Base-by-base conservation (phyloP, 2,113 vertebrate species). In the Theristicus caerulescens region DNA sequence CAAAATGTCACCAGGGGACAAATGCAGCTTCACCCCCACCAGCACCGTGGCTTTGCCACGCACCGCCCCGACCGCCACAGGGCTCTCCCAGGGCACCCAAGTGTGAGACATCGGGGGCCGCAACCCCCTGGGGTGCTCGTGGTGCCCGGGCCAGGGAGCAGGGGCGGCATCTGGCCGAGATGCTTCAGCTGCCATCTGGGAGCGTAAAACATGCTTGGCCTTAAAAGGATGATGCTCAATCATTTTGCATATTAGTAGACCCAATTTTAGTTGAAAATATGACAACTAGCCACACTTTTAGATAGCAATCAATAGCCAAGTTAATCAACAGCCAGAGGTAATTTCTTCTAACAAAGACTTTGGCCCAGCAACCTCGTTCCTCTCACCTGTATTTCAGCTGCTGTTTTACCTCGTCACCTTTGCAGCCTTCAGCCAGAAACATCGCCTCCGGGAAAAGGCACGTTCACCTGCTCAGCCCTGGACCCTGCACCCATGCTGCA, bases 51-150 rank as follows among this genome's bases (percentile, higher is more conserved):
- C 81, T 57, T 8, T 15, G 52, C 52, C 47, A 2, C 6, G 0
- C 4, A 71, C 16, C 16, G 1, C 14, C n/a, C 65, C 18, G 38
- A 17, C 3, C 3, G 6, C 55, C 20, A n/a, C 64, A 7, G 55
- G 49, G 55, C 47, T 27, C 44, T 5, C 27, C 55, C 7, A 0
- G 38, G 40, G 38, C 61, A 8, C 3, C 73, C 54, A n/a, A 0
- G 9, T 0, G 42, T 2, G 54, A 2, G 29, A 12, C 55, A 5
- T 0, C 0, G 0, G 2, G 17, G 42, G 25, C 58, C 82, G 71
- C 11, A 8, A 26, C 32, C 36, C 42, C 16, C 21, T 1, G 1
- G 14, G 21, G 13, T 1, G 26, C 55, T 5, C 1, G 1, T 0
- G 0, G 9, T 26, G 18, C 44, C n/a, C 3, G 0, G 25, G 31